Conservation (phyloP, 1,140 invertebrate species). For the Drosophila triauraria region DNA sequence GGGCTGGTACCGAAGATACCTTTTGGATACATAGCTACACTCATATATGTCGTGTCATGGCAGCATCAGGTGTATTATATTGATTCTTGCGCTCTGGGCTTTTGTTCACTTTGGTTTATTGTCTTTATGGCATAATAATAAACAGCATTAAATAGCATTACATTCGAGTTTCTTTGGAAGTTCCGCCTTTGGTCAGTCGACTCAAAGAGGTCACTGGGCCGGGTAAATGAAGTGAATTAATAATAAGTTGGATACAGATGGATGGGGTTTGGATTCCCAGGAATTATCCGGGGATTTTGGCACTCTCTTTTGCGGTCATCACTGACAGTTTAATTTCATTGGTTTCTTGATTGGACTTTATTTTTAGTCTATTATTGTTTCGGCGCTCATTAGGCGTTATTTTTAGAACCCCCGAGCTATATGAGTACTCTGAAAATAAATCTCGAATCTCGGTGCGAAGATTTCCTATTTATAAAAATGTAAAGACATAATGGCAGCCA, state of each 20-base stretch:
- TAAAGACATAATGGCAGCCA: conserved; percentile 54
- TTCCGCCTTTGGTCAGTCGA: conserved; percentile 51
- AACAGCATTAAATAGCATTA: conserved; percentile 73
- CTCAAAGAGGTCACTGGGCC: conserved; percentile 64
- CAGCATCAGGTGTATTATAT: conserved; percentile 70
- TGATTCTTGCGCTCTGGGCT: conserved; percentile 44
- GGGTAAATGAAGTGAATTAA: conserved; percentile 18
- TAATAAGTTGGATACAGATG: conserved; percentile 6
- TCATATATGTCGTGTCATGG: conserved; percentile 38
- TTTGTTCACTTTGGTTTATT: conserved; percentile 53
- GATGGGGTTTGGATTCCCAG: background rate
- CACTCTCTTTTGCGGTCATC: conserved; percentile 22
- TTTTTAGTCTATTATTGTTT: conserved; percentile 41
- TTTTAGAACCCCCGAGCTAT: conserved; percentile 31
- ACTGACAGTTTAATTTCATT: conserved; percentile 36
- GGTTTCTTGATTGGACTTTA: conserved; percentile 24
- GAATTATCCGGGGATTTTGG: conserved; percentile 25
- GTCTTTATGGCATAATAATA: conserved; percentile 55
- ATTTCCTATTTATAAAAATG: conserved; percentile 56
- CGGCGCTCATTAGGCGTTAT: conserved; percentile 32
- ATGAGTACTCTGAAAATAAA: conserved; percentile 40
- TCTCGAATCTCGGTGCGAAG: conserved; percentile 16
- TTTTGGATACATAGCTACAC: background rate
- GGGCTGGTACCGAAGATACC: conserved; percentile 32
- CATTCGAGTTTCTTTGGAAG: conserved; percentile 36